Base-by-base conservation (phyloP, 2,797 vertebrate species). In the Esox masquinongy region DNA sequence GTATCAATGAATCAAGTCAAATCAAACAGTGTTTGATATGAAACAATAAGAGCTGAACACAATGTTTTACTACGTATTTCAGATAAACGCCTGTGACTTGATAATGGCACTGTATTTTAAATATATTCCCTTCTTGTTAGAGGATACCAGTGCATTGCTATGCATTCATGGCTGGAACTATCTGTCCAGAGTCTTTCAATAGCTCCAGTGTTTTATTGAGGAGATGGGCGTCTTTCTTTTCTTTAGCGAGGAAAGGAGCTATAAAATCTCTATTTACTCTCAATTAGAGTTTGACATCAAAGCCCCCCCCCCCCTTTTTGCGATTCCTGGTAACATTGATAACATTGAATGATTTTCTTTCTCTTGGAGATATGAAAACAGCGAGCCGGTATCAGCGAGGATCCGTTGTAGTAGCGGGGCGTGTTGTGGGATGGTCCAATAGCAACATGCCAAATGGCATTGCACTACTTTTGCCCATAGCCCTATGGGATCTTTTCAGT, bases 281-380 rank as follows among this genome's bases (percentile, higher is more conserved):
- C 26, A 31, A 26, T 9, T 63, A 22, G 59, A 63, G 14, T 26
- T 67, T 34, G 64, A 17, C 29, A 17, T 67, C 16, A 67, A 29
- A 17, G 59, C 1, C 22, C 22, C 12, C 12, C 39, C 39, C 16
- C 31, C 29, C 15, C 39, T 3, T 19, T 43, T 70, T 16, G 39
- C 43, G 26, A 49, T 59, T n/a, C n/a, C n/a, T n/a, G n/a, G n/a
- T n/a, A n/a, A n/a, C n/a, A n/a, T 1, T 66, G 24, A 49, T 61
- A 59, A 31, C 24, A 36, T 70, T 15, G 15, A 70, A 70, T 29
- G 26, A 29, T 43, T 16, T 26, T 76, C 31, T 59, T 24, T 22
- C 51, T 51, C 50, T 50, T 26, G 68, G 34, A 68, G 63, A 19
- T 56, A 68, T 49, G 29, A 22, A 64, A 64, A 71, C 19, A 59